Evolutionary conservation across 2,113 vertebrate genomes (phyloP), one percentile per base, ranked within the genome.

Genomic region (Notarius quadriscutis): DNA sequence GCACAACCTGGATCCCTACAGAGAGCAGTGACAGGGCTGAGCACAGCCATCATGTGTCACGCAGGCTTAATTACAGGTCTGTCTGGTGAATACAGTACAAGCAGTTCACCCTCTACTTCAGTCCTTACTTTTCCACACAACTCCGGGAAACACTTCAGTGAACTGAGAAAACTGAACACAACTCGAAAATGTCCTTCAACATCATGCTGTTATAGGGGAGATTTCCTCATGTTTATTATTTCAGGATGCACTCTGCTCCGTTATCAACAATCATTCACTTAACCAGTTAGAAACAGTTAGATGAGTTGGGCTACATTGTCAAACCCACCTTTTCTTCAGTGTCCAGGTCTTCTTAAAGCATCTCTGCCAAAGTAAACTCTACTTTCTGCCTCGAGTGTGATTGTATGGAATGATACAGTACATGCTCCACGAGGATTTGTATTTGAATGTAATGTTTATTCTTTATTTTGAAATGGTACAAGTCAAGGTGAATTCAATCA

Each of bases 31-130:
- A 88, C 89, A 90, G 87, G 81, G 71, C 69, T 71, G 67, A 85
- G 74, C 41, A 67, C 53, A 20, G 77, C 80, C 78, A 78, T 90
- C 89, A 87, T 84, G 53, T 88, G 89, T 90, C 89, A 88, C 48
- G 12, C 87, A 85, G 78, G 60, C 82, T 85, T 90, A 88, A 90
- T 90, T 88, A 90, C 85, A 90, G 87, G 77, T 87, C 87, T 82
- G 86, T 84, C 71, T 65, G 58, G 48, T 60, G 71, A 83, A 51
- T 57, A 67, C 69, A 63, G 81, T 67, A 78, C 71, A 78, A 27
- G 69, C 71, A 83, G 69, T 27, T 34, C 53, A 17, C 51, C 62
- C 63, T 62, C 71, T 27, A 85, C 62, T 84, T 88, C 84, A 86
- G 85, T 85, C 67, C 57, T 85, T 77, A 62, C 67, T 83, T 84